Evolutionary conservation across 92 coral and sea anemone genomes (phyloP).

Genomic region (Bergia puertoricense): DNA sequence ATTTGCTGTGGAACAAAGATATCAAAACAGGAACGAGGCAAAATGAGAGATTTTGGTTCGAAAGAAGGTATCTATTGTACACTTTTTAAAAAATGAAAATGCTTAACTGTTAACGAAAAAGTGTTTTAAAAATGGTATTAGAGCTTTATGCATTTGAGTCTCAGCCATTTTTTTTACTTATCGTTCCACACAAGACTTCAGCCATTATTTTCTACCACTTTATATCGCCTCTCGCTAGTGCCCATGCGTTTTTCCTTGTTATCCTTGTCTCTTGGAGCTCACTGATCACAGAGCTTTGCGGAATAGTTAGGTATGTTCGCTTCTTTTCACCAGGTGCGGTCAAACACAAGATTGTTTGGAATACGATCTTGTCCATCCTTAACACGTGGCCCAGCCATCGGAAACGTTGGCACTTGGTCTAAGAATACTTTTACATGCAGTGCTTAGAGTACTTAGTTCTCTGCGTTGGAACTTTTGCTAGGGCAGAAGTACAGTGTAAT

Average conservation of each 20-base stretch:
- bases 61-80: neutral
- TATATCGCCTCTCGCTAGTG: too few species aligned
- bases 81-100: neutral
- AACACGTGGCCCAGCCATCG: too few species aligned
- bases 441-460: too few species aligned
- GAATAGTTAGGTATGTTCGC: neutral
- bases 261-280: neutral
- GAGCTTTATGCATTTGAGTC: neutral
- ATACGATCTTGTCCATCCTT: too few species aligned
- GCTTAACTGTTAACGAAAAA: neutral
- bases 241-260: neutral
- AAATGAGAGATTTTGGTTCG: neutral
- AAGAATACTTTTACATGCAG: too few species aligned
- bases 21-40: neutral
- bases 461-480: too few species aligned
- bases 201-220: too few species aligned
- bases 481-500: too few species aligned
- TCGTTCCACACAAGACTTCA: too few species aligned
- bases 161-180: neutral
- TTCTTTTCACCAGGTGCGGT: neutral
- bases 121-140: neutral
- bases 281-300: neutral
- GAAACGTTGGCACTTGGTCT: neutral
- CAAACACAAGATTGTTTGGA: neutral
- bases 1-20: conserved; percentile 3